Conservation (phyloP, 1,140 invertebrate species). For the Dinothrombium tinctorium region DNA sequence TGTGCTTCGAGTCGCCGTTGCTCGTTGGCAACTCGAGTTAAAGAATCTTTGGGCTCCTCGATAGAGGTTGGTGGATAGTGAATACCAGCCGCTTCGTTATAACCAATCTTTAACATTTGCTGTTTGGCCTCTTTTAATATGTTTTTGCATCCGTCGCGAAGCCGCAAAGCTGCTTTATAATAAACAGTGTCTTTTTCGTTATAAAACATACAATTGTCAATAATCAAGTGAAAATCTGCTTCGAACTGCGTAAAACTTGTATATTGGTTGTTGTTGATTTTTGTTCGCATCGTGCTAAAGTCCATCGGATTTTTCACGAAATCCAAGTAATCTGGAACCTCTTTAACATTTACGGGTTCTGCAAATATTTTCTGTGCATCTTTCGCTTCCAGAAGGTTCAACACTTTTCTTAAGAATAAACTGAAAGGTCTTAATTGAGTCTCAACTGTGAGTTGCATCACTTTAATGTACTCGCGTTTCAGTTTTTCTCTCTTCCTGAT, state of each 20-base stretch:
- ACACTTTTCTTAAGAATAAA: constrained; percentile 36
- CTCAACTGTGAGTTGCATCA: constrained; percentile 5
- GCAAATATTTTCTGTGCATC: constrained; percentile 72
- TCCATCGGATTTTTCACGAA: constrained; percentile 90
- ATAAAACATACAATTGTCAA: constrained; percentile 77
- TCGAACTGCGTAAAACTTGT: constrained; percentile 50
- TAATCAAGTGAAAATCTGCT: constrained; percentile 74
- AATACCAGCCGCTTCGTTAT: constrained; percentile 26
- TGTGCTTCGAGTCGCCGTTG: constrained; percentile 1
- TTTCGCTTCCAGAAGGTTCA: constrained; percentile 47
- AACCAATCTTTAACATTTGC: constrained; percentile 41
- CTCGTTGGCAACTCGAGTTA: no score
- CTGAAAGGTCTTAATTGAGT: constrained; percentile 46
- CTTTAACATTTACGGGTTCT: constrained; percentile 66
- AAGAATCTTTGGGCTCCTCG: no score
- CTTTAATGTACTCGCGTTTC: constrained; percentile 27
- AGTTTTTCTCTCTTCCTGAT: constrained; percentile 83
- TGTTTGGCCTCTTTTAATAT: constrained; percentile 32
- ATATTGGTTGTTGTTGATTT: constrained; percentile 52
- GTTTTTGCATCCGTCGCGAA: constrained; percentile 39
- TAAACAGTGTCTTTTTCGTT: constrained; percentile 71
- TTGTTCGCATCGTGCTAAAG: constrained; percentile 65
- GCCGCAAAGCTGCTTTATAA: constrained; percentile 53
- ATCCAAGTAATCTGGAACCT: constrained; percentile 70
- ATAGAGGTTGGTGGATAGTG: constrained; percentile 13